Base-by-base conservation (phyloP, 2,113 vertebrate species). In the Gavialis gangeticus region DNA sequence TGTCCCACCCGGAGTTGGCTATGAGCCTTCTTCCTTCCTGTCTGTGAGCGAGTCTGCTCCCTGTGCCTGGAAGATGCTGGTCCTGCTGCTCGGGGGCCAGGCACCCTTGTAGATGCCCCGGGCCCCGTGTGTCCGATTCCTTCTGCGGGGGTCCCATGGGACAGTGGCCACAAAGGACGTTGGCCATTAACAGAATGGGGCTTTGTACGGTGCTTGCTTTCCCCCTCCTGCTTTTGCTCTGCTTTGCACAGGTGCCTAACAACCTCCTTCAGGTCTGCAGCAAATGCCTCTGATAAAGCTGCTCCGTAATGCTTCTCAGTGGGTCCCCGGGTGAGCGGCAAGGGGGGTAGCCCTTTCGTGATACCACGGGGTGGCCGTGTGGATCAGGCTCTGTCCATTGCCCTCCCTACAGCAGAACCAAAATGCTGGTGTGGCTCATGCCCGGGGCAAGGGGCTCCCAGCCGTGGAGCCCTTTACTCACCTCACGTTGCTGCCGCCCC, bases 211-310 rank as follows among this genome's bases (percentile, higher is more conserved):
- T 0, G 0, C 71, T 84, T 82, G 55, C 63, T 75, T 87, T 37
- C 84, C 90, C 80, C 76, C 5, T 58, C 90, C 66, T 82, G n/a
- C 81, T 54, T 95, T 87, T 71, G 85, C 76, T 88, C 56, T 88
- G 21, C 66, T 93, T 86, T 79, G 57, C 78, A 25, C 5, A 66
- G 66, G 12, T 57, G 58, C 89, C 79, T 82, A 81, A 90, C 85
- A 93, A 92, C 58, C 54, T 91, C 34, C 85, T 90, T 94, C 76
- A 10, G 77, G 62, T 92, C 96, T 92, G 84, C 55, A 83, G 96
- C 92, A 94, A 93, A 87, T 92, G 90, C 55, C 30, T n/a, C 5
- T 84, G 94, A 87, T 87, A 91, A 94, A 91, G 79, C 84, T 60
- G 19, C 69, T 92, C 84, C 75, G 88, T 78, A 28, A 75, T 80